Evolutionary conservation across 2,797 vertebrate species (phyloP), one percentile per base, ranked within the genome.

Genomic region (Rhinophrynus dorsalis): DNA sequence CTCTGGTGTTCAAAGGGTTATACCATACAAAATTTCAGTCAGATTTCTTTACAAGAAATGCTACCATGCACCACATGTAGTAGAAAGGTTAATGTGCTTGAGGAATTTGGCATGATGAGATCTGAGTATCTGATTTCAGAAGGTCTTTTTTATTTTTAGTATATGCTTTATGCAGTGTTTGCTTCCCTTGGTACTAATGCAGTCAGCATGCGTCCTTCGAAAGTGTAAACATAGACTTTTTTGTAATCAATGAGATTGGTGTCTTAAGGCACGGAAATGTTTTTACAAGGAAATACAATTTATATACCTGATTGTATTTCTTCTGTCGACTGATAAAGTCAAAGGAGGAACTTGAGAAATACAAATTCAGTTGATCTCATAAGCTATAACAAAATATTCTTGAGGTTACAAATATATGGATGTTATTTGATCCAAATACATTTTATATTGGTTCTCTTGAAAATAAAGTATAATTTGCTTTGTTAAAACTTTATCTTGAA

Each of bases 221-320:
- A 90, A 76, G 85, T 89, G 86, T 91, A 91, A 91, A 91, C 90
- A 91, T 80, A 90, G 90, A 91, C 89, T 86, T 90, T 88, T 79
- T 86, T 86, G 84, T 87, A 91, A 91, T 91, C 90, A 91, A 85
- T 81, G 76, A 58, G 15, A 73, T 82, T 83, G 86, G 81, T 91
- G 85, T 90, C 88, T 91, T 88, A 88, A 89, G 89, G 89, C 90
- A 89, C 89, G 83, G 89, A 85, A 86, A 81, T 87, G 84, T 85
- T 91, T 89, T 91, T 89, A 85, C 54, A 89, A 90, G 88, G 90
- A 91, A 91, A 90, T 87, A 88, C 80, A 90, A 90, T 91, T 91
- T 90, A 89, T 89, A 87, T 83, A 84, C 69, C 51, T 85, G 87
- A 84, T 90, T 90, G 85, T 80, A 76, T 91, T 90, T 89, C 86